Conservation (phyloP, 2,113 vertebrate genomes). For the Leuciscus idus region DNA sequence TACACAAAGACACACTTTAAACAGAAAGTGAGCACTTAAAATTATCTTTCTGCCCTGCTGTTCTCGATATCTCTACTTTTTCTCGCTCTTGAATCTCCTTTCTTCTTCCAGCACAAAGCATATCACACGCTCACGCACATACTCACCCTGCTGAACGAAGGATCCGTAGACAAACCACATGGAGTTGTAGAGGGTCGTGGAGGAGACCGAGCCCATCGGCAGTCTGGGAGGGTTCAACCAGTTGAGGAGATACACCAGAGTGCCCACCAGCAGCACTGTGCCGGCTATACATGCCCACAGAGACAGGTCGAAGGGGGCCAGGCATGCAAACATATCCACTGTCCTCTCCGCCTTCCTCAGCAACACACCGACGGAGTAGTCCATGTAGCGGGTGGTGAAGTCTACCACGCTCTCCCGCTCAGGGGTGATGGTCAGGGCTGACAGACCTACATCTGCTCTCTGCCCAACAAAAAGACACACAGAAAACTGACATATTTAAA, state of each 20-base stretch:
- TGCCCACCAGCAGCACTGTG: constrained; percentile 91
- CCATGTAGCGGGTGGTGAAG: constrained; percentile 98
- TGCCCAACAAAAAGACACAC: constrained; percentile 61
- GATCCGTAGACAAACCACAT: constrained; percentile 99
- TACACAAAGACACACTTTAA: constrained; percentile 24
- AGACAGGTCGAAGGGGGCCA: constrained; percentile 95
- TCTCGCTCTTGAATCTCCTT: background rate
- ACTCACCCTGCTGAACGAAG: constrained; percentile 97
- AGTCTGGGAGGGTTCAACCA: constrained; percentile 96
- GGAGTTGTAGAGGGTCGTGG: constrained; percentile 97
- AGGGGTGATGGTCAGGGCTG: constrained; percentile 95
- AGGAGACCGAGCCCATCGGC: constrained; percentile 96
- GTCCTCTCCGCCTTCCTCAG: constrained; percentile 94
- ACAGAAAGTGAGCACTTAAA: background rate
- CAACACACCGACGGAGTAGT: constrained; percentile 95
- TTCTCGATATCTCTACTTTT: background rate
- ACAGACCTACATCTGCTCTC: constrained; percentile 96
- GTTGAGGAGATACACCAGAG: constrained; percentile 95
- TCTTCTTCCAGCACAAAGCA: constrained; percentile 7
- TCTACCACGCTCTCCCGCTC: constrained; percentile 97
- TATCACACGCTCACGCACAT: constrained; percentile 16
- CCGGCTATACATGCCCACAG: constrained; percentile 98
- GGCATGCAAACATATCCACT: constrained; percentile 96
- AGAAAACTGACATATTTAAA: background rate
- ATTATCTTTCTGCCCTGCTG: background rate